phyloP scores from a whole-genome alignment of 2,888 invertebrate genomes.

The Epistrophe grossulariae region DNA sequence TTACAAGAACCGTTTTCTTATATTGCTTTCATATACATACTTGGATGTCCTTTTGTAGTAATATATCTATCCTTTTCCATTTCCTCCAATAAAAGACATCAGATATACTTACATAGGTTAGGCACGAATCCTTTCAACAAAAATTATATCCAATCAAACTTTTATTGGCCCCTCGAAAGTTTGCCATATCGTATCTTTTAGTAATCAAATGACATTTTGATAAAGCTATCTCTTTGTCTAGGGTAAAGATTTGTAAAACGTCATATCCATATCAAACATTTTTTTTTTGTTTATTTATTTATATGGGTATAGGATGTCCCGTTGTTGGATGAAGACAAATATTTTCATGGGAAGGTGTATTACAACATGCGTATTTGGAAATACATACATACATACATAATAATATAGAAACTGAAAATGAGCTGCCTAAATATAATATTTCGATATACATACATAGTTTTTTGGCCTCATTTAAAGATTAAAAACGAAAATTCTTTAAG shows the following conservation, averaged over 20 bases:
- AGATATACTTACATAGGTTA: neutral
- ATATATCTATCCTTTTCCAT: neutral
- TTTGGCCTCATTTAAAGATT: no score
- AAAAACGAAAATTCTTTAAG: no score
- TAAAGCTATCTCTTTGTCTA: neutral
- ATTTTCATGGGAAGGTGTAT: neutral
- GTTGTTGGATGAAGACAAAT: neutral
- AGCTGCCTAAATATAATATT: no score
- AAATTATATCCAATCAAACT: constrained; percentile 18
- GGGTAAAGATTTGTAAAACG: neutral
- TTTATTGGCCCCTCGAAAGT: constrained; percentile 2
- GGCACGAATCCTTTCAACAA: neutral
- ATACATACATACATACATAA: no score
- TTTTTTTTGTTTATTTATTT: neutral
- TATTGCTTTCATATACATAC: neutral
- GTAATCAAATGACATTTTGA: constrained; percentile 18
- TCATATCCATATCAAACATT: constrained; percentile 10
- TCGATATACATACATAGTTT: no score
- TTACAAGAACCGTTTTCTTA: neutral
- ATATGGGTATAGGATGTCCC: neutral
- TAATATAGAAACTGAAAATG: no score
- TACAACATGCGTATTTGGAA: neutral
- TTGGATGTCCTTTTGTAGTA: neutral
- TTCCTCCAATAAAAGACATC: neutral
- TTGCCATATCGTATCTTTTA: neutral